Conservation (phyloP, 2,113 vertebrate species). For the human (Homo sapiens) region GRCh38 chr3:152758001-152758500, state of each 20-base stretch:
- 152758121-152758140: conserved; percentile 32
- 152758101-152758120: background rate
- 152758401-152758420: background rate
- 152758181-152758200: conserved; percentile 1
- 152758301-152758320: too few relatives aligned
- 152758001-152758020: background rate
- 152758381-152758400: background rate
- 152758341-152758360: background rate
- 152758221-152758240: background rate
- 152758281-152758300: too few relatives aligned
- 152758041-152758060: background rate
- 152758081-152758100: background rate
- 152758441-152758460: background rate
- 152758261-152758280: background rate
- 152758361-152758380: background rate
- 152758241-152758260: background rate
- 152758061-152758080: background rate
- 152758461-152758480: background rate
- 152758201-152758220: conserved; percentile 1
- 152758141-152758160: background rate
- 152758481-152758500: background rate
- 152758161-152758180: background rate
- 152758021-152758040: background rate
- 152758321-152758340: too few relatives aligned
- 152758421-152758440: background rate